A percentile compares a stretch with the other conserved stretches of the same genome.
phyloP scores from a whole-genome alignment of 2,113 vertebrate genomes.

The Tetrax tetrax region DNA sequence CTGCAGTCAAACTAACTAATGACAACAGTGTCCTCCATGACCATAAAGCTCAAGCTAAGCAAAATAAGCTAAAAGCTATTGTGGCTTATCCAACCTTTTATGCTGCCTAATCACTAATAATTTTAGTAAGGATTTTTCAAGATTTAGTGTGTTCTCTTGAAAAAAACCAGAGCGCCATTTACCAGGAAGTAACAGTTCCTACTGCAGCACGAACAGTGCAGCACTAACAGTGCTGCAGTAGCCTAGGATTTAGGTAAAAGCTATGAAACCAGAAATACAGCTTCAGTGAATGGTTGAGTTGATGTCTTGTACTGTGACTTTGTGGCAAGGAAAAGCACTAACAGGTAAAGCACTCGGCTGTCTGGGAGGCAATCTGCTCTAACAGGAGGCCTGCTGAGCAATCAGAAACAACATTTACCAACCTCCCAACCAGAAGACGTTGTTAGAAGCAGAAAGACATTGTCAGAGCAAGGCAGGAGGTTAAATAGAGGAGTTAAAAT shows the following conservation, averaged over 20 bases:
- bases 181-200: background rate
- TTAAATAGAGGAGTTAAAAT: background rate
- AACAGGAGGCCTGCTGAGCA: slow-evolving; percentile 37
- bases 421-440: background rate
- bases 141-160: background rate
- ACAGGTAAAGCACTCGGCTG: background rate
- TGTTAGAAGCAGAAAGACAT: background rate
- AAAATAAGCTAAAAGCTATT: background rate
- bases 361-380: slow-evolving; percentile 22
- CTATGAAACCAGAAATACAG: background rate
- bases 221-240: background rate
- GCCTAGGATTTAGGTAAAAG: background rate
- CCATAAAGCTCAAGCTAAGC: background rate
- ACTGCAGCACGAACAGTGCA: too few relatives aligned
- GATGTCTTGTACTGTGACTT: slow-evolving; percentile 22
- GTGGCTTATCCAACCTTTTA: background rate
- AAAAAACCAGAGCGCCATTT: background rate
- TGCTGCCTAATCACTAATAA: background rate
- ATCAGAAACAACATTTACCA: slow-evolving; percentile 48
- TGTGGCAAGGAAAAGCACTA: background rate
- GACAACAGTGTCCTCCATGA: background rate
- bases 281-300: slow-evolving; percentile 3
- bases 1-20: background rate
- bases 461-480: background rate
- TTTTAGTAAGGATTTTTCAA: background rate